A percentile compares a stretch with the other conserved stretches of the same genome.
phyloP scores from a whole-genome alignment of 2,797 vertebrate species.

The Aselliscus stoliczkanus region DNA sequence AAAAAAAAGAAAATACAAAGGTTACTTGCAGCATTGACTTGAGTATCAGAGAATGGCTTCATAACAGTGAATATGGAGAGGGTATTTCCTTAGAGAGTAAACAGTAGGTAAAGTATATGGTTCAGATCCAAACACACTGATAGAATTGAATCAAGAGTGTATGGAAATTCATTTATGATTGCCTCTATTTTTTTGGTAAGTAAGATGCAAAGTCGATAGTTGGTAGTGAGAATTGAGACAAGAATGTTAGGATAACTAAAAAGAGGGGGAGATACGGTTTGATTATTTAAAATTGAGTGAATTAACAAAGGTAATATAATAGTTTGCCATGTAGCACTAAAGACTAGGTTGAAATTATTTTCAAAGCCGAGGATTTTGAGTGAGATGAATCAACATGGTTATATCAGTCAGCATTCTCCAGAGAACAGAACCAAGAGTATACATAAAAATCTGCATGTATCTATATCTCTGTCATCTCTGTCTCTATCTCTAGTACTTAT shows the following conservation, averaged over 20 bases:
- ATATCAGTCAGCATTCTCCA: neutral
- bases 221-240: neutral
- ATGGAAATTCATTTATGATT: neutral
- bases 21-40: neutral
- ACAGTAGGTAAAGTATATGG: neutral
- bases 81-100: neutral
- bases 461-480: neutral
- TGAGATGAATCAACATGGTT: neutral
- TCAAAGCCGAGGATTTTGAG: neutral
- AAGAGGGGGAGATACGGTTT: neutral
- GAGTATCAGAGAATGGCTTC: neutral
- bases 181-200: neutral
- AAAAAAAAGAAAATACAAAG: neutral
- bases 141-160: neutral
- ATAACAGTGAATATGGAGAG: neutral
- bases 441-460: neutral
- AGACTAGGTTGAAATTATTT: neutral
- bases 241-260: neutral
- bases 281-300: neutral
- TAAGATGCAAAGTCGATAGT: neutral
- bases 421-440: neutral
- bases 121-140: neutral
- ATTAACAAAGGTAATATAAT: neutral
- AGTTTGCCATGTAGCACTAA: neutral
- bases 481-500: no score